Base-by-base conservation (phyloP, 2,113 vertebrate species). In the Solea senegalensis region DNA sequence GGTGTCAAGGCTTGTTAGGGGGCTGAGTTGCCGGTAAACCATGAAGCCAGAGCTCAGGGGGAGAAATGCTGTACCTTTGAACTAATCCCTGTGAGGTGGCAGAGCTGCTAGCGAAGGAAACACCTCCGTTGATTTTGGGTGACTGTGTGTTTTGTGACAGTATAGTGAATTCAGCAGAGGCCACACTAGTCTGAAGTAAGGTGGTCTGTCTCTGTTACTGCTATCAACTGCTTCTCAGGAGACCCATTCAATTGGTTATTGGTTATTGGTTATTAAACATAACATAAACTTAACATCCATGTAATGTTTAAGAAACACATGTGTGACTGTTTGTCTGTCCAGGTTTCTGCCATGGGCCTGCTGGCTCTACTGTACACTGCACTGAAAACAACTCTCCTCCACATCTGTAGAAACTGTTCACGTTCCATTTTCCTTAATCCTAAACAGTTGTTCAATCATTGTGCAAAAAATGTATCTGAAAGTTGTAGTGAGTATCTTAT, bases 11-110 rank as follows among this genome's bases (percentile, higher is more conserved):
- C 66, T 74, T 71, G 55, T 78, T 83, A 73, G 51, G 43, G 46
- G 46, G 65, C 67, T 69, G 28, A 60, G 56, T 55, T 65, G 57
- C 64, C 67, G 59, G 64, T 76, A 73, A 74, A 88, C 68, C 84
- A 68, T 61, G 62, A 57, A 57, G 53, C 41, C 9, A 12, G 40
- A 64, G 65, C 57, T 63, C 67, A 28, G 62, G 14, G 52, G 62
- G 50, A 61, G 54, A 34, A 48, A 41, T 1, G 2, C 46, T 68
- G 41, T 64, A 53, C 26, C 58, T 80, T 65, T 84, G 79, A 82
- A 80, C 69, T 65, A 46, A 70, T 57, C 34, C 56, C 44, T 6
- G 41, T 59, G 44, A 59, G 55, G 76, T 7, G 21, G 50, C n/a
- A 51, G 21, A 66, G 45, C 57, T 59, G 43, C 53, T 48, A 63